A percentile compares a stretch with the other conserved stretches of the same genome.
These are phyloP conservation scores for Neoascia interrupta DNA, from an alignment of 2,888 invertebrate species.

Conservation along the genomic window DNA sequence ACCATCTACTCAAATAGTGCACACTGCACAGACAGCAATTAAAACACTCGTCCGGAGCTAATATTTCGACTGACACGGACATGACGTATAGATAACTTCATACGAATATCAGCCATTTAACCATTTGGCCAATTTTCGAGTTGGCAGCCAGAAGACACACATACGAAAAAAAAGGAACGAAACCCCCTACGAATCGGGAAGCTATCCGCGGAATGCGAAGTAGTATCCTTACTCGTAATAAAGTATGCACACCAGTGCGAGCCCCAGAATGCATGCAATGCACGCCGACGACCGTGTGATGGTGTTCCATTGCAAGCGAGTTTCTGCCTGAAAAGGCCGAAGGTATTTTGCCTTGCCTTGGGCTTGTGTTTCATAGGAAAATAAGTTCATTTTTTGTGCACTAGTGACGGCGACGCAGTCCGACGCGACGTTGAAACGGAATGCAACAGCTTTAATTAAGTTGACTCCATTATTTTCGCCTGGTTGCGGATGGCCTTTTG, in stretches of 20 bases:
- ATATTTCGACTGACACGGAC: constrained; percentile 59
- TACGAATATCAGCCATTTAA: constrained; percentile 43
- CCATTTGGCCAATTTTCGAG: constrained; percentile 14
- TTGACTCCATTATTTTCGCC: constrained; percentile 46
- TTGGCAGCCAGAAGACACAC: no score
- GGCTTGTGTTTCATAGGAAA: constrained; percentile 23
- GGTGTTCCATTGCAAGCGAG: constrained; percentile 54
- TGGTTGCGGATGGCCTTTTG: constrained; percentile 40
- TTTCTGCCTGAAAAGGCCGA: constrained; percentile 63
- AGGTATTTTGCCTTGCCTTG: constrained; percentile 51
- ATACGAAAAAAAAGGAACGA: background rate
- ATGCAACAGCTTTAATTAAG: no score
- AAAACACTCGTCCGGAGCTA: constrained; percentile 60
- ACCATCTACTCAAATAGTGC: constrained; percentile 37
- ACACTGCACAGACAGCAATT: constrained; percentile 59
- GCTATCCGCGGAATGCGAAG: constrained; percentile 62
- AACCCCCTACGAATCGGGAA: constrained; percentile 39
- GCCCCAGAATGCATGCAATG: constrained; percentile 64
- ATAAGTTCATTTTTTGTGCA: constrained; percentile 11
- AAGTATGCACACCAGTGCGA: constrained; percentile 57
- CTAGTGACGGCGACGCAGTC: constrained; percentile 35
- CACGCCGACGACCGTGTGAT: constrained; percentile 41
- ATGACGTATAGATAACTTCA: constrained; percentile 59
- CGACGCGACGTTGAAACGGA: no score
- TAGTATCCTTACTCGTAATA: constrained; percentile 52